phyloP scores from a whole-genome alignment of 2,113 vertebrate species.

The Psephotus haematonotus region DNA sequence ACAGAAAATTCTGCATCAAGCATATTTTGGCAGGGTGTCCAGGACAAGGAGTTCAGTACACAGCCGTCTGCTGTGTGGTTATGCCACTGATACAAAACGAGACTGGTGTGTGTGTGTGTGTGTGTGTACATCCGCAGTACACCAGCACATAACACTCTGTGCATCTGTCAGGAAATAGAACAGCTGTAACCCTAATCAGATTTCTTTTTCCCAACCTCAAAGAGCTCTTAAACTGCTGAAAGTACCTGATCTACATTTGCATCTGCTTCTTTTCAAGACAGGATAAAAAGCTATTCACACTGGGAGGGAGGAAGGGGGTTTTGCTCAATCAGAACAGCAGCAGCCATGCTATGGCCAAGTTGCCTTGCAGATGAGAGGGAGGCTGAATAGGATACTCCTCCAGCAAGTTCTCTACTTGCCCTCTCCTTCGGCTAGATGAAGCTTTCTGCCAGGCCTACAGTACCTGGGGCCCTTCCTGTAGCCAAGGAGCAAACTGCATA shows the following conservation, averaged over 20 bases:
- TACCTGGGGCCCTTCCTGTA: background rate
- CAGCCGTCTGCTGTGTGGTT: constrained; percentile 64
- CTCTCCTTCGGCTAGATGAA: background rate
- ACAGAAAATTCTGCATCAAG: constrained; percentile 73
- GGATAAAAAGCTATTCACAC: background rate
- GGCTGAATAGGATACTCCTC: background rate
- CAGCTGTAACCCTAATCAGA: constrained; percentile 60
- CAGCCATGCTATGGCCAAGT: rapidly evolving
- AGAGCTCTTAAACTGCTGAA: constrained; percentile 41
- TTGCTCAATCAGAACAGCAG: background rate
- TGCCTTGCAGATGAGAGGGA: background rate
- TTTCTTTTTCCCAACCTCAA: constrained; percentile 54
- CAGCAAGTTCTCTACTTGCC: background rate
- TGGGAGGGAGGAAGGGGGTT: background rate
- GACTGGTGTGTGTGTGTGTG: constrained; percentile 51
- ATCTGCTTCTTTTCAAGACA: background rate
- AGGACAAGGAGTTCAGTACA: constrained; percentile 81
- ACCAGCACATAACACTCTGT: constrained; percentile 44
- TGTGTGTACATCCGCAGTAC: constrained; percentile 57
- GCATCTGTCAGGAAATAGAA: constrained; percentile 72
- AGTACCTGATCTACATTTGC: constrained; percentile 53
- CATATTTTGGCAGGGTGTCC: constrained; percentile 75
- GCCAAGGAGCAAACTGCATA: background rate
- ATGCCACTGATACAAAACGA: constrained; percentile 70
- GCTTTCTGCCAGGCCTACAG: background rate